Base-by-base conservation (phyloP, 2,113 vertebrate genomes). In the Corythaeola cristata region DNA sequence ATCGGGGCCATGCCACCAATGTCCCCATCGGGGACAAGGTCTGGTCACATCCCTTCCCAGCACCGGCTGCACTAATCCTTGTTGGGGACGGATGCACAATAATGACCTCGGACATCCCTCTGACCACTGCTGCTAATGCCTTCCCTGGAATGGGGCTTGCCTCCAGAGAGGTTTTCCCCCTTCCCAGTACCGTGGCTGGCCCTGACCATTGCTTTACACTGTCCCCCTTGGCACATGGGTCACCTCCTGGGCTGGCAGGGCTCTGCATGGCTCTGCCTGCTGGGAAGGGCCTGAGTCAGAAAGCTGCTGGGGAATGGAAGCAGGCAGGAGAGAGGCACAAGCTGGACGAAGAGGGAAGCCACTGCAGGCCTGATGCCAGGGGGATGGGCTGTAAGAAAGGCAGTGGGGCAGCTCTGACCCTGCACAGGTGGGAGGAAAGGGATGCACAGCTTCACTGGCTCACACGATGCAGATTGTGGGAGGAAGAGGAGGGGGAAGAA, bases 21-120 rank as follows among this genome's bases (percentile, higher is more conserved):
- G 44, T 39, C 44, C 28, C 23, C 22, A 6, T 1, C 2, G 6
- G 17, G 35, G 35, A 66, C 37, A 22, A 41, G 35, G 22, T 35
- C 56, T 49, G 49, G 39, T 10, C 77, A 84, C 52, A 27, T 39
- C 12, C 14, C 73, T 76, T 30, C 72, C 28, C n/a, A 2, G 28
- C 0, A 0, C 53, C 52, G 71, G 24, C 64, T 82, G 39, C 4
- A 1, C n/a, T 62, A n/a, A 35, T 82, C 14, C n/a, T n/a, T 58
- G 16, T 37, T 49, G 41, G 23, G 20, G 7, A 30, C 49, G 67
- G 47, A 14, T 37, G 32, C 52, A 30, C 2, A 35, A 12, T 37
- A 64, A 13, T 1, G 3, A 45, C 49, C 27, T 49, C n/a, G 23
- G 44, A 58, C 11, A 26, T 69, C 33, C 15, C n/a, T 53, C 64